Base-by-base conservation (phyloP, 2,888 invertebrate species). In the Neoitamus cyanurus region DNA sequence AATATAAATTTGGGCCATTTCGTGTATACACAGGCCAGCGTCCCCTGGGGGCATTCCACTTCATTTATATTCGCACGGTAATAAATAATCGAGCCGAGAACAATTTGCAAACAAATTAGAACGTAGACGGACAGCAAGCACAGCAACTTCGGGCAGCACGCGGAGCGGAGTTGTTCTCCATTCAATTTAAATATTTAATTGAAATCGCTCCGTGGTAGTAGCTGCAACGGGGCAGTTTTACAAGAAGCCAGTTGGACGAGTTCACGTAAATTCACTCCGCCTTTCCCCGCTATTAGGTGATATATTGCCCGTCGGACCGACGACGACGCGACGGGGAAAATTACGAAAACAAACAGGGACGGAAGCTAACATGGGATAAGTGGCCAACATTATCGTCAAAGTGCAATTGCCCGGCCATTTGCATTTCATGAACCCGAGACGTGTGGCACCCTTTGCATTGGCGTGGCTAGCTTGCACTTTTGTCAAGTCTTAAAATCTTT, bases 171-270 rank as follows among this genome's bases (percentile, higher is more conserved):
- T 25, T 58, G 7, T 58, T 58, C 58, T 15, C 58, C 2, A 58
- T 58, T 58, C 25, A 58, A 58, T 58, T 58, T 58, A 58, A 58
- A 58, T 58, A 58, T 58, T 58, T 58, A 58, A 58, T 58, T 58
- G 58, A 58, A 58, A 15, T 11, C 58, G 9, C 20, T 0, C 20
- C 25, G 48, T 7, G 34, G 34, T 34, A 25, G 58, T 9, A 15
- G 48, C 9, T 15, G n/a, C 15, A 20, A 13, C n/a, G 36, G 0
- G 3, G 42, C 13, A 42, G 42, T 42, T 42, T 42, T 42, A 4
- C 31, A 42, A 42, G 42, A 42, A 42, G 42, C 13, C 5, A 13
- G n/a, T 9, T n/a, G 37, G n/a, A 42, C n/a, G 37, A 4, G 37
- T 42, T n/a, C n/a, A 9, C 42, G 15, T 4, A 13, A n/a, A 42